phyloP scores from a whole-genome alignment of 2,113 vertebrate genomes.

The Hoplias malabaricus region DNA sequence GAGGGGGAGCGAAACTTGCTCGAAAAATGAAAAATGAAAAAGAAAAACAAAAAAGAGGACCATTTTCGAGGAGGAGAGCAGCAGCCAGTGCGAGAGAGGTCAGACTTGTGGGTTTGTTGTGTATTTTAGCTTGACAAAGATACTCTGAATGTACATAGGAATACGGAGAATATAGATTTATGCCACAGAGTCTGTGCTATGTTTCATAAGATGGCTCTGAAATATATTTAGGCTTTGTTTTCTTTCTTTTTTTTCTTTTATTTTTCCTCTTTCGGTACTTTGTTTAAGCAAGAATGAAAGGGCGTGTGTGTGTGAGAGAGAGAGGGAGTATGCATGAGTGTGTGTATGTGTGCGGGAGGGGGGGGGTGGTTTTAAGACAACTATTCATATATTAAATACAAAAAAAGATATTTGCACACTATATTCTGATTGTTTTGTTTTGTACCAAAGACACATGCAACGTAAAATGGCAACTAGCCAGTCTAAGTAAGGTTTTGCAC shows the following conservation, averaged over 20 bases:
- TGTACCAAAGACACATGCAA: constrained; percentile 99
- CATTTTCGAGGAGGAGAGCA: constrained; percentile 61
- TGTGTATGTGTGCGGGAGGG: constrained; percentile 37
- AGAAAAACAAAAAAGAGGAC: constrained; percentile 45
- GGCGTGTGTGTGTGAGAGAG: constrained; percentile 51
- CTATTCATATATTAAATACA: constrained; percentile 70
- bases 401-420: constrained; percentile 98
- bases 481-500: constrained; percentile 99
- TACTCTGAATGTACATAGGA: constrained; percentile 97
- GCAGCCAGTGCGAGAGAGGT: constrained; percentile 56
- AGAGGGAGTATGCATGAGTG: constrained; percentile 36
- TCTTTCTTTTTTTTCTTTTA: constrained; percentile 49
- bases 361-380: constrained; percentile 56
- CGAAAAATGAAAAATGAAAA: not conserved
- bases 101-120: constrained; percentile 79
- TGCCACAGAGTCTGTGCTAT: constrained; percentile 99
- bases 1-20: constrained; percentile 19
- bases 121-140: constrained; percentile 89
- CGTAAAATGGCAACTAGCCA: constrained; percentile 97
- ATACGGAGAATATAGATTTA: constrained; percentile 94
- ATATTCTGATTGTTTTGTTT: constrained; percentile 89
- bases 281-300: constrained; percentile 40
- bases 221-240: constrained; percentile 66
- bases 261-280: constrained; percentile 76
- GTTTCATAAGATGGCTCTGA: constrained; percentile 98